These are phyloP conservation scores for Schizopygopsis malacanthus DNA, from an alignment of 2,797 vertebrate genomes.

Conservation along the genomic window DNA sequence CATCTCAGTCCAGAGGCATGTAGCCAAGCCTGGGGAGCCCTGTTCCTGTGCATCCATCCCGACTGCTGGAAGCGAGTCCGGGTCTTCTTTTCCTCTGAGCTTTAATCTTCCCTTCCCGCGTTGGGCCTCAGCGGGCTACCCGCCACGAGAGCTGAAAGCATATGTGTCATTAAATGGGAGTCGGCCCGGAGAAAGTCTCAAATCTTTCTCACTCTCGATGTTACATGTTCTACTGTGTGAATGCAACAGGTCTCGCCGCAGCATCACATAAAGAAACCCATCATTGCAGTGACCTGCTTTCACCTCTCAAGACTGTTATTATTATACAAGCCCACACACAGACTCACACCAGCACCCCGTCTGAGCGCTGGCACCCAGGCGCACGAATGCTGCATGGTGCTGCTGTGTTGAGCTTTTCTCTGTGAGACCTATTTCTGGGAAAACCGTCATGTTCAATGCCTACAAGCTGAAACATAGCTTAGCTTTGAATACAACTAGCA, in stretches of 20 bases:
- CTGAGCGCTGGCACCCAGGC: slow-evolving; percentile 68
- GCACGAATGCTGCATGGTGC: slow-evolving; percentile 50
- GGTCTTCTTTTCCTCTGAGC: slow-evolving; percentile 29
- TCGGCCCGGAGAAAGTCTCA: slow-evolving; percentile 31
- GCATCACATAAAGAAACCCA: slow-evolving; percentile 44
- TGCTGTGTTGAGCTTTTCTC: slow-evolving; percentile 52
- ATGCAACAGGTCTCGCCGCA: slow-evolving; percentile 36
- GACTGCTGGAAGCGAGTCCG: slow-evolving; percentile 22
- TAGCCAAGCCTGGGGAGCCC: slow-evolving; percentile 54
- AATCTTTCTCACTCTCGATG: slow-evolving; percentile 35
- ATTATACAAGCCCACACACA: slow-evolving; percentile 64
- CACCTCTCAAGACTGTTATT: slow-evolving; percentile 73
- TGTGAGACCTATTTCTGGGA: slow-evolving; percentile 46
- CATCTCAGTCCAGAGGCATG: slow-evolving; percentile 55
- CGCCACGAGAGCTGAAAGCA: slow-evolving; percentile 18
- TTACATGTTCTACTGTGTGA: slow-evolving; percentile 49
- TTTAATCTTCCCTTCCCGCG: slow-evolving; percentile 30
- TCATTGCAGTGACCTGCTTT: slow-evolving; percentile 70
- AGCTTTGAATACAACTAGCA: slow-evolving; percentile 54
- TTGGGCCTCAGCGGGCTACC: slow-evolving; percentile 31
- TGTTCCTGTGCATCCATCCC: slow-evolving; percentile 54
- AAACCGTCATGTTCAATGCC: slow-evolving; percentile 33
- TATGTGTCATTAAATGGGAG: slow-evolving; percentile 19
- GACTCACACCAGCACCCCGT: slow-evolving; percentile 46
- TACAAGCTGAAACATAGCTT: slow-evolving; percentile 52